These are phyloP conservation scores for Drosophila cardini DNA, from an alignment of 1,140 invertebrate genomes.

Conservation along the genomic window DNA sequence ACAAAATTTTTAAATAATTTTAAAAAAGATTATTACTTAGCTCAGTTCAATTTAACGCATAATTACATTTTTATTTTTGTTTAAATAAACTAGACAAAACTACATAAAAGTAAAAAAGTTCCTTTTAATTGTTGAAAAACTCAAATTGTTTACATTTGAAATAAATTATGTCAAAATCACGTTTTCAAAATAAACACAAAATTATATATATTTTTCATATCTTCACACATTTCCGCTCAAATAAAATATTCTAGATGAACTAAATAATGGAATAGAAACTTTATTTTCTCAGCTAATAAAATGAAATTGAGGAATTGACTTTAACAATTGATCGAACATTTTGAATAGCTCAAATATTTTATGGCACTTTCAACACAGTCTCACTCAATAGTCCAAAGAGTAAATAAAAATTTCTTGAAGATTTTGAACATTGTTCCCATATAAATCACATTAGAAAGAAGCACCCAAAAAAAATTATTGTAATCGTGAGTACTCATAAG, in stretches of 20 bases:
- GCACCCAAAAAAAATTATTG: slow-evolving; percentile 14
- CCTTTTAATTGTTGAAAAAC: no score
- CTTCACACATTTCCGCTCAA: background rate
- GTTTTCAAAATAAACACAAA: background rate
- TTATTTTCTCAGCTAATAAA: slow-evolving; percentile 73
- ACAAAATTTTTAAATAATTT: no score
- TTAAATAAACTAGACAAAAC: no score
- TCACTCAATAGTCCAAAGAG: background rate
- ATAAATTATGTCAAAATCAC: background rate
- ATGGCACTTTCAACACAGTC: slow-evolving; percentile 66
- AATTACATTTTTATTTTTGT: no score
- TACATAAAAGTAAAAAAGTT: background rate
- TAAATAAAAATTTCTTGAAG: slow-evolving; percentile 26
- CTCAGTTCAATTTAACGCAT: no score
- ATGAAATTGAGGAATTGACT: slow-evolving; percentile 72
- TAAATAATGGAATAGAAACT: slow-evolving; percentile 26
- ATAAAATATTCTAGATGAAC: slow-evolving; percentile 7
- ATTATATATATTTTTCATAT: no score
- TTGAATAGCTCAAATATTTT: slow-evolving; percentile 70
- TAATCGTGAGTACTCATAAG: slow-evolving; percentile 34
- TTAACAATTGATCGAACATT: slow-evolving; percentile 73
- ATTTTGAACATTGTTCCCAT: slow-evolving; percentile 60
- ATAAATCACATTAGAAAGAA: slow-evolving; percentile 69
- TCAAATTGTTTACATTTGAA: no score
- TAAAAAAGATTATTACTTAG: no score